Base-by-base conservation (phyloP, 2,888 invertebrate genomes). In the Pocota personata region DNA sequence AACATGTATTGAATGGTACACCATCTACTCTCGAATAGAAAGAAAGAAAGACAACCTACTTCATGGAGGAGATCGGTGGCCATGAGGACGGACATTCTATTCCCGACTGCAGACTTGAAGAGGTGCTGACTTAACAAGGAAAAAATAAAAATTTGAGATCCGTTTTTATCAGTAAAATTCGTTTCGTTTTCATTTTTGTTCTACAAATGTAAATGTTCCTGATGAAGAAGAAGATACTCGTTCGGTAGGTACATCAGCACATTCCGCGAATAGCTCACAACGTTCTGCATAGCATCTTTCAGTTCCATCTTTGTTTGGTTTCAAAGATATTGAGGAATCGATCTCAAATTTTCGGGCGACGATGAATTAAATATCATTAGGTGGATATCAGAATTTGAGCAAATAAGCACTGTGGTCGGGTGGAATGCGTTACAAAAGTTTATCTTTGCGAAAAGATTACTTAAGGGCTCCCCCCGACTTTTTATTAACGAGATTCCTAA, bases 391-490 rank as follows among this genome's bases (percentile, higher is more conserved):
- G 46, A 62, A 12, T 62, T 62, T 30, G 62, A 62, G 14, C 40
- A 62, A 30, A 30, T 62, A 8, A 62, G 62, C 12, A 6, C 27
- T 6, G 46, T 46, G 5, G 62, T 62, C 4, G 62, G 62, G 8
- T 62, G 62, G 62, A 62, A 62, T 30, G 1, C 12, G 1, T 30
- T 62, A 3, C 60, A 60, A 43, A 60, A 60, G 24, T 62, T 30
- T 30, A 30, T 46, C 43, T 62, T 62, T 62, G 62, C 62, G 10
- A 62, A 62, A 30, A 27, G 62, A 3, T 30, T 62, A 6, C 62
- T 62, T 4, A 62, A 14, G 19, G 62, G 62, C 14, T 62, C 62
- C 30, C 46, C 43, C 46, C 62, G 62, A 16, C 27, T 62, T 0
- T 62, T 62, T 62, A 46, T 19, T 12, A 62, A 46, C 12, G 16